phyloP scores from a whole-genome alignment of 35 echinoderm and acorn worm species.

The Nesometra sesokonis region DNA sequence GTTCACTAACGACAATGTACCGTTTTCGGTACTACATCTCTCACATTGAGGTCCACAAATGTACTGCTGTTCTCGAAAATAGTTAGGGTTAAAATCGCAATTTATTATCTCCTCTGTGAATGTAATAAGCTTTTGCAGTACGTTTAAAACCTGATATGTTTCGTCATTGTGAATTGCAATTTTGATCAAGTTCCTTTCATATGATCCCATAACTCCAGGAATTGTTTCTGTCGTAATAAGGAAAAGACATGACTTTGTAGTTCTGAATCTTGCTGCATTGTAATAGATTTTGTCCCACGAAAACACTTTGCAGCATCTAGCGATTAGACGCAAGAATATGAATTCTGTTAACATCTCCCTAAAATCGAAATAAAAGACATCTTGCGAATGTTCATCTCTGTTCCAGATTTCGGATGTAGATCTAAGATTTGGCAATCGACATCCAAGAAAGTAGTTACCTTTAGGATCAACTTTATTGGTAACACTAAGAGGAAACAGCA shows the following conservation, averaged over 20 bases:
- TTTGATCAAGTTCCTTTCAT: background rate
- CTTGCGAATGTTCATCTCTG: background rate
- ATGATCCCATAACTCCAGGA: background rate
- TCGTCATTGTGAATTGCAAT: background rate
- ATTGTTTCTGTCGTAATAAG: background rate
- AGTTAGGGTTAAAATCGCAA: too few species aligned
- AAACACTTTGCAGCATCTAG: background rate
- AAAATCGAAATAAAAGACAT: constrained; percentile 33
- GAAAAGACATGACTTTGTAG: background rate
- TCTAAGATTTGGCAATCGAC: background rate
- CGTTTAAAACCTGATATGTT: too few species aligned
- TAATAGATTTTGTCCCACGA: background rate
- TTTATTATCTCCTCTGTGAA: too few species aligned
- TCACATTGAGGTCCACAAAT: too few species aligned
- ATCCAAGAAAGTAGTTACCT: background rate
- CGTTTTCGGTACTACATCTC: too few species aligned
- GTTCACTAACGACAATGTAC: too few species aligned
- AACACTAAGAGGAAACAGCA: background rate
- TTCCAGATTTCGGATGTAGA: background rate
- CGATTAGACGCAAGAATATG: constrained; percentile 15
- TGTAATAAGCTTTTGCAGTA: too few species aligned
- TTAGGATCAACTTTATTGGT: background rate
- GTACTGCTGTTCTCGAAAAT: too few species aligned
- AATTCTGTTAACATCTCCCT: background rate
- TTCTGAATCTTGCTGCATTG: background rate